Base-by-base conservation (phyloP, 2,113 vertebrate genomes). In the Glaucidium brasilianum region DNA sequence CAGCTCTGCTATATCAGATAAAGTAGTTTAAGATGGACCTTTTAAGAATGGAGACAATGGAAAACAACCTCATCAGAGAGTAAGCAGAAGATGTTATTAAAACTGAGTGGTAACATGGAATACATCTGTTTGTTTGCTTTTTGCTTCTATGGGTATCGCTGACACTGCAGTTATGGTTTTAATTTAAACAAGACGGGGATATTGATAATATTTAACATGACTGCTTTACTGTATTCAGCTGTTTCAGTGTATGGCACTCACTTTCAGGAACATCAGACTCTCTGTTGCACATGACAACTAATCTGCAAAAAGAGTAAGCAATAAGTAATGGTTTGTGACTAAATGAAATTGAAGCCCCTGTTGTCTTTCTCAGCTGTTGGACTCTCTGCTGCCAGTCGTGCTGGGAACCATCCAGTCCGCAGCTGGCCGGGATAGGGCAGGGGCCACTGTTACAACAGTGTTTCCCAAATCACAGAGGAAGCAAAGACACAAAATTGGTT, bases 341-440 rank as follows among this genome's bases (percentile, higher is more conserved):
- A 20, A 50, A 73, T n/a, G 2, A 74, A 92, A 58, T 34, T 34
- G 2, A 89, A 94, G n/a, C 2, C 2, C 35, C 60, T 64, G 79
- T 92, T 94, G 89, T 94, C 95, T 96, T 95, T 97, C 95, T 95
- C 92, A 59, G 94, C 80, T 95, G 55, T 96, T 66, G 43, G 69
- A 89, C 47, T 49, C 16, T 37, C 19, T 66, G 66, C 75, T 77
- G 69, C n/a, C 27, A 58, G 83, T 37, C 6, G 3, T 35, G 69
- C 72, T 45, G 66, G 26, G 66, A 68, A 47, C 35, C 50, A 45
- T 45, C 49, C 27, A 19, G 9, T 12, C 26, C 2, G 1, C 7
- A 1, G 9, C n/a, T 49, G 11, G 35, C 37, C 43, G 21, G 63
- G 37, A 43, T 15, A 74, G 66, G 49, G 60, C 94, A 85, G 47